These are phyloP conservation scores for Enteromius paludinosus DNA, from an alignment of 2,797 vertebrate genomes.

Conservation along the genomic window DNA sequence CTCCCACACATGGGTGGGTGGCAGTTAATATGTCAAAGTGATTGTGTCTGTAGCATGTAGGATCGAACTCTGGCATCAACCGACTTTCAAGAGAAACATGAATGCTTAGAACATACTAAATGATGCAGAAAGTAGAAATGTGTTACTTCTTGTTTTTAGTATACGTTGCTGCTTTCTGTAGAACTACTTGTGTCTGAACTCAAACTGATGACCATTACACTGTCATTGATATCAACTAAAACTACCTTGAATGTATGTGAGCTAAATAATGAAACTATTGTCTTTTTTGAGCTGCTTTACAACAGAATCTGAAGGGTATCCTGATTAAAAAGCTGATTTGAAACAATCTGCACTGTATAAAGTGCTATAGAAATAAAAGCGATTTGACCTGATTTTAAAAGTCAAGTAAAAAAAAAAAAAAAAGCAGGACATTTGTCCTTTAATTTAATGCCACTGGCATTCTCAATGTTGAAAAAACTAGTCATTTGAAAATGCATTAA, in stretches of 20 bases:
- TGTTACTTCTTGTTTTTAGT: background rate
- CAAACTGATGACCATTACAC: background rate
- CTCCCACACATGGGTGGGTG: constrained; percentile 61
- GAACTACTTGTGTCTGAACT: background rate
- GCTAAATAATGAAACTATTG: background rate
- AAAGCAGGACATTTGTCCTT: background rate
- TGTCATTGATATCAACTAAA: background rate
- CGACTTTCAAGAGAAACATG: constrained; percentile 19
- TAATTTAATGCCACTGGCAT: background rate
- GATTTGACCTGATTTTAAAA: background rate
- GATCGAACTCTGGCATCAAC: constrained; percentile 62
- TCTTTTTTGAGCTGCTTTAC: background rate
- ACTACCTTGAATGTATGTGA: background rate
- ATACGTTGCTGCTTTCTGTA: background rate
- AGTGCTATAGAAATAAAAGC: background rate
- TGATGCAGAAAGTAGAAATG: background rate
- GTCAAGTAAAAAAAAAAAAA: background rate
- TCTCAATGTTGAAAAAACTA: background rate
- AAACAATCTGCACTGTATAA: background rate
- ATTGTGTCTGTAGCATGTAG: constrained; percentile 56
- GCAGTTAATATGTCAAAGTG: constrained; percentile 69
- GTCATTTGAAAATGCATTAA: background rate
- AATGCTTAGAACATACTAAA: constrained; percentile 4
- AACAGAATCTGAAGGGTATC: background rate
- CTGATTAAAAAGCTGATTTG: background rate